Conservation (phyloP, 1,140 invertebrate genomes). For the Aphaenogaster ashmeadi region DNA sequence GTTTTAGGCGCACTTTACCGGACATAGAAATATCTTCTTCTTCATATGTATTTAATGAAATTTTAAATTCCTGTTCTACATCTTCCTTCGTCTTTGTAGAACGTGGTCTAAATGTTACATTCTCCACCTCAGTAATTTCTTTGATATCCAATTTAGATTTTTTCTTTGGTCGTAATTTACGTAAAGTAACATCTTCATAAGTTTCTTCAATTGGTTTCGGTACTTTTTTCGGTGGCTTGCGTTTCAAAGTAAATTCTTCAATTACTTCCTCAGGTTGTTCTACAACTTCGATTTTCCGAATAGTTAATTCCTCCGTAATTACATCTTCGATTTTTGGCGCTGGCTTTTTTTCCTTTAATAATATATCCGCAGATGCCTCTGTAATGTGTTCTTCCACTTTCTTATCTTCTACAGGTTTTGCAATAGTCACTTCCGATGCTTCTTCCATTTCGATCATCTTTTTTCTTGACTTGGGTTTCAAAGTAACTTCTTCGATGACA, state of each 20-base stretch:
- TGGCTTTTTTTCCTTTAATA: constrained; percentile 71
- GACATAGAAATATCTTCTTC: constrained; percentile 95
- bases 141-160: constrained; percentile 89
- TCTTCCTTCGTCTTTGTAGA: constrained; percentile 92
- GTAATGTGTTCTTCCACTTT: constrained; percentile 18
- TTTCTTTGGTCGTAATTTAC: constrained; percentile 90
- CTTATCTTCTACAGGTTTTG: constrained; percentile 71
- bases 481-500: constrained; percentile 75
- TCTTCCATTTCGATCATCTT: constrained; percentile 81
- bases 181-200: constrained; percentile 91
- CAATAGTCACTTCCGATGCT: constrained; percentile 84
- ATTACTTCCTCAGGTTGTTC: constrained; percentile 74
- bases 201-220: constrained; percentile 90
- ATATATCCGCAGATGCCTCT: constrained; percentile 65
- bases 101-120: constrained; percentile 92
- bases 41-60: constrained; percentile 93
- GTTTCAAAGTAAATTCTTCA: constrained; percentile 87
- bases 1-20: constrained; percentile 92
- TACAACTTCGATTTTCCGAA: constrained; percentile 72
- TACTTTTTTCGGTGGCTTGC: constrained; percentile 83
- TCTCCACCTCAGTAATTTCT: constrained; percentile 91
- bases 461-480: constrained; percentile 78
- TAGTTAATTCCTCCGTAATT: constrained; percentile 85
- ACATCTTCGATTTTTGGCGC: constrained; percentile 68
- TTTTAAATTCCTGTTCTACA: constrained; percentile 95